Percentiles rank a stretch among this genome's conserved stretches.
Evolutionary conservation across 2,797 vertebrate genomes (phyloP).

Genomic region (Sebastes nivosus): DNA sequence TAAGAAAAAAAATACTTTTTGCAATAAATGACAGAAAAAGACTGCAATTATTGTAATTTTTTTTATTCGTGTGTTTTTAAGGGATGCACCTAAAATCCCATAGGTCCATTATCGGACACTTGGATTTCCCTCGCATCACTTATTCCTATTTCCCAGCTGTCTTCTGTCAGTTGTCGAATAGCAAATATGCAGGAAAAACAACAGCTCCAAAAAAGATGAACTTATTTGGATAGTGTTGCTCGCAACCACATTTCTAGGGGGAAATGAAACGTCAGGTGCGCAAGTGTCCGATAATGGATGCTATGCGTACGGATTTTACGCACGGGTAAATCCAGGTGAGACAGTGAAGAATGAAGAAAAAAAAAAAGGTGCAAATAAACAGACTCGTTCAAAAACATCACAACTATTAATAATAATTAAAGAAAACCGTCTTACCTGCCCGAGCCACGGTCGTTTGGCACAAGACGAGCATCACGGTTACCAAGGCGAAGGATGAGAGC

Average conservation of each 20-base stretch:
- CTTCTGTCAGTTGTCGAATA: not conserved
- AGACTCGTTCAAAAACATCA: not conserved
- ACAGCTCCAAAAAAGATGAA: not conserved
- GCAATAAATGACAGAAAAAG: not conserved
- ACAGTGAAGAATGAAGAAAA: not conserved
- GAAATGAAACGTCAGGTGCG: slow-evolving; percentile 41
- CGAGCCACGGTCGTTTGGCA: slow-evolving; percentile 72
- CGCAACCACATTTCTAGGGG: not conserved
- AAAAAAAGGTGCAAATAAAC: not conserved
- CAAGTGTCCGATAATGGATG: slow-evolving; percentile 7
- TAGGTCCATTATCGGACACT: not conserved
- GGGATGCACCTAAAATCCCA: not conserved
- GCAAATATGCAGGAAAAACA: no score
- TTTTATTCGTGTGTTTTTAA: not conserved
- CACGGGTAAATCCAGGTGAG: not conserved
- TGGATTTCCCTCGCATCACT: not conserved
- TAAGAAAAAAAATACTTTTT: not conserved
- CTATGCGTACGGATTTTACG: slow-evolving; percentile 1
- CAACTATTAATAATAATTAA: not conserved
- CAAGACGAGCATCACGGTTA: slow-evolving; percentile 70
- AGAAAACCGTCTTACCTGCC: slow-evolving; percentile 77
- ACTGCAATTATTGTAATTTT: not conserved
- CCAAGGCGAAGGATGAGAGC: slow-evolving; percentile 75
- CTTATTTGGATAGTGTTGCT: not conserved
- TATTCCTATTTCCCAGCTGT: not conserved